Conservation (phyloP, 2,113 vertebrate species). For the Barnardius zonarius region DNA sequence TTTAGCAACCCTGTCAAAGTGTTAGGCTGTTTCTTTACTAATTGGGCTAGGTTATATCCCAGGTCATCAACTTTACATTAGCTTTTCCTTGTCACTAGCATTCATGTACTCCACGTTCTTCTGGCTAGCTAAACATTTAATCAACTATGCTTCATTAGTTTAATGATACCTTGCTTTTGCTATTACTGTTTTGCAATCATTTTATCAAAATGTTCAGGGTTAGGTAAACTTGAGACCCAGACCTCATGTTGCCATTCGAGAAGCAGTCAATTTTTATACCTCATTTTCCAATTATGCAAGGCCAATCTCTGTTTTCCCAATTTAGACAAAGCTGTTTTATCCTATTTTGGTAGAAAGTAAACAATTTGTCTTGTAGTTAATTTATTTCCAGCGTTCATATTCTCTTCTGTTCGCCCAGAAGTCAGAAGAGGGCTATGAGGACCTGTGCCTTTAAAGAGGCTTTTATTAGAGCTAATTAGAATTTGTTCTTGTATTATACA, state of each 20-base stretch:
- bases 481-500: background rate
- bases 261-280: background rate
- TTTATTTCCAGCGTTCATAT: background rate
- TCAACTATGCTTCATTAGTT: background rate
- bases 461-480: background rate
- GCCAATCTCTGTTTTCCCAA: background rate
- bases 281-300: background rate
- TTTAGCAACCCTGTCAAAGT: background rate
- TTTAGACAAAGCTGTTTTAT: background rate
- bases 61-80: background rate
- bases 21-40: background rate
- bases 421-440: background rate
- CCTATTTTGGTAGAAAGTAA: background rate
- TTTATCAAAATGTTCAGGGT: background rate
- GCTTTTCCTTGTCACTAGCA: background rate
- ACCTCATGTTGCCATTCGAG: fast-evolving
- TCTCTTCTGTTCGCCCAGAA: background rate
- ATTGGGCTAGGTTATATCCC: background rate
- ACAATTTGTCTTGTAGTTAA: background rate
- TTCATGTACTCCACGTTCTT: background rate
- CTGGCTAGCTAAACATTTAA: background rate
- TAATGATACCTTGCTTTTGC: background rate
- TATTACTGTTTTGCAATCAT: background rate
- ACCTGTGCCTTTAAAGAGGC: background rate
- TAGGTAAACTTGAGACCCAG: background rate